Conservation (phyloP, 2,113 vertebrate species). For the Antechinus stuartii region DNA sequence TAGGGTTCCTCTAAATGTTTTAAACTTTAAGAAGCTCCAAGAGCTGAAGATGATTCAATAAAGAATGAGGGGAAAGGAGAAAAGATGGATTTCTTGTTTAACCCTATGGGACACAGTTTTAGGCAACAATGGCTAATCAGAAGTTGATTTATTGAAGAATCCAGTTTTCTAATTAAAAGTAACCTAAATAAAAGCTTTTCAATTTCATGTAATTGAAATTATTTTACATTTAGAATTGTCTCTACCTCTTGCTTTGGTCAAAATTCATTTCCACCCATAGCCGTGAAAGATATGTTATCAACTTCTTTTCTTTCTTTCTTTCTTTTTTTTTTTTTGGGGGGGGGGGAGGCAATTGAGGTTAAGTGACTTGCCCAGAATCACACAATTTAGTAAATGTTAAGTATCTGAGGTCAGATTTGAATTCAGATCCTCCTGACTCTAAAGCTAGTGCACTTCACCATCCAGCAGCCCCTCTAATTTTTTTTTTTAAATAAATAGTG, state of each 20-base stretch:
- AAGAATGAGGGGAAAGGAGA: too few species aligned
- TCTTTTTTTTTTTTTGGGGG: too few species aligned
- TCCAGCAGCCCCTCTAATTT: too few species aligned
- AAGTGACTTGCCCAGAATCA: too few species aligned
- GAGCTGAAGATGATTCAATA: fast-evolving
- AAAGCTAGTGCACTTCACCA: too few species aligned
- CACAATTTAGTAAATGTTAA: too few species aligned
- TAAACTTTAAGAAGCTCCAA: neutral
- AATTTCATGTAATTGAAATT: neutral
- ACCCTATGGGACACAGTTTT: neutral
- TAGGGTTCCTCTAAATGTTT: neutral
- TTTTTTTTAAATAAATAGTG: too few species aligned
- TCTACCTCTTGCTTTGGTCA: neutral
- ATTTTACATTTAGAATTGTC: neutral
- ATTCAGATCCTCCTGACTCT: too few species aligned
- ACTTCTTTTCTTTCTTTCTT: neutral
- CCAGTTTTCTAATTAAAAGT: neutral
- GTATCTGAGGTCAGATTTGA: too few species aligned
- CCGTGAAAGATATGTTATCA: neutral
- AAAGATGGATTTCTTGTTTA: neutral
- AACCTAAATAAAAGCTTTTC: neutral
- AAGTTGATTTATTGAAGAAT: neutral
- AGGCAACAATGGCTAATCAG: neutral
- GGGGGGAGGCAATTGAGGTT: too few species aligned
- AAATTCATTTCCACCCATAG: neutral